A percentile compares a stretch with the other conserved stretches of the same genome.
Conservation (phyloP, 2,888 invertebrate genomes). For the Leptinotarsa rubiginosa region DNA sequence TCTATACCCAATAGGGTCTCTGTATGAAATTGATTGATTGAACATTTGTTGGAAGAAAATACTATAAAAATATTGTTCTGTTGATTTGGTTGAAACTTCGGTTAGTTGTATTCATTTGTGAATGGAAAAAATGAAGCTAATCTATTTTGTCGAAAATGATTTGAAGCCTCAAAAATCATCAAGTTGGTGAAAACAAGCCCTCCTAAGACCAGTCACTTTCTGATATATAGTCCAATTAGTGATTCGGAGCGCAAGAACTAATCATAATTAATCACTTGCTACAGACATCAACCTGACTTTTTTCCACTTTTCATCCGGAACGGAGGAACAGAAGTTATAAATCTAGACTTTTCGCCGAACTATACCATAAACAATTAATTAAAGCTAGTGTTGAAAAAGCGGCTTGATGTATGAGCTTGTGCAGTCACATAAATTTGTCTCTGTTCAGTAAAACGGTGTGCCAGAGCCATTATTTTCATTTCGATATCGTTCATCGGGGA, state of each 20-base stretch:
- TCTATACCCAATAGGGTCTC: no score
- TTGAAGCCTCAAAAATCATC: no score
- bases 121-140: no score
- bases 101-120: no score
- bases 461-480: constrained; percentile 51
- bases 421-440: constrained; percentile 53
- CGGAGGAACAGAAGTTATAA: constrained; percentile 41
- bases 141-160: no score
- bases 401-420: constrained; percentile 46
- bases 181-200: not conserved
- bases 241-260: not conserved
- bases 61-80: no score
- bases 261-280: constrained; percentile 19
- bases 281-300: constrained; percentile 26
- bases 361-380: constrained; percentile 55
- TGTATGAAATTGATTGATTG: no score
- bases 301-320: constrained; percentile 37
- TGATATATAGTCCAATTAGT: constrained; percentile 16
- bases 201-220: not conserved
- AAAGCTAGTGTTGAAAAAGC: constrained; percentile 53
- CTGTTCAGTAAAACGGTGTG: constrained; percentile 49
- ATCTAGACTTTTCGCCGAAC: constrained; percentile 51
- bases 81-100: no score
- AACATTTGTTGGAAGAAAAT: no score
- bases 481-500: constrained; percentile 47